A percentile compares a stretch with the other conserved stretches of the same genome.
These are phyloP conservation scores for Gryllus bimaculatus DNA, from an alignment of 1,140 invertebrate genomes.

Conservation along the genomic window DNA sequence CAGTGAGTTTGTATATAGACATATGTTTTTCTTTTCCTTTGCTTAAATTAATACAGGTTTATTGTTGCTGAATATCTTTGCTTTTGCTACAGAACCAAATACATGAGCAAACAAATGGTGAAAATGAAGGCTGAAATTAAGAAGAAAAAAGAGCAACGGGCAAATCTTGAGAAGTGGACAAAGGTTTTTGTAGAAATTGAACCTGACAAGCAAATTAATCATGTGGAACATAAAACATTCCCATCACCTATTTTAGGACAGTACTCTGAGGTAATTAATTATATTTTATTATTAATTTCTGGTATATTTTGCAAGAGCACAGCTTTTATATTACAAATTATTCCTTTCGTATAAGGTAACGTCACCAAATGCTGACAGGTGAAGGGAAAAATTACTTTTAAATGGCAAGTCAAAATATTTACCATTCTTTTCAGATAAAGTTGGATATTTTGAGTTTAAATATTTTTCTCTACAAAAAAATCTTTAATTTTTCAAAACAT, in stretches of 20 bases:
- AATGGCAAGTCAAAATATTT: no score
- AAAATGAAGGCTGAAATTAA: slow-evolving; percentile 36
- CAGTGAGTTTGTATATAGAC: slow-evolving; percentile 24
- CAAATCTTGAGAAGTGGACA: slow-evolving; percentile 41
- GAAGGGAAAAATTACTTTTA: no score
- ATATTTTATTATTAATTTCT: not conserved
- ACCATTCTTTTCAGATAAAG: no score
- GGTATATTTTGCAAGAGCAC: not conserved
- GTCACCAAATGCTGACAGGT: no score
- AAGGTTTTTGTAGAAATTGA: slow-evolving; percentile 26
- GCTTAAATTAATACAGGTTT: not conserved
- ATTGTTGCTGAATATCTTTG: not conserved
- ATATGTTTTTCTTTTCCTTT: not conserved
- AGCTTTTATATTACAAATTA: not conserved
- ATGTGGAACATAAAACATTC: slow-evolving; percentile 26
- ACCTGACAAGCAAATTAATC: slow-evolving; percentile 19
- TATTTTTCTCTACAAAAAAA: no score
- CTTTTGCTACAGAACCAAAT: slow-evolving; percentile 44
- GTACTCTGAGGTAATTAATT: slow-evolving; percentile 27
- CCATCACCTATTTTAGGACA: slow-evolving; percentile 34
- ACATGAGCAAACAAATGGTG: slow-evolving; percentile 56
- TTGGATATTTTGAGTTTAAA: no score
- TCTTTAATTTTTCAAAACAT: no score
- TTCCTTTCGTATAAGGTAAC: no score
- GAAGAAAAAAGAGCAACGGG: slow-evolving; percentile 39